Percentiles rank a stretch among this genome's conserved stretches.
phyloP scores from a whole-genome alignment of 2,888 invertebrate species.

The Macropis europaea region DNA sequence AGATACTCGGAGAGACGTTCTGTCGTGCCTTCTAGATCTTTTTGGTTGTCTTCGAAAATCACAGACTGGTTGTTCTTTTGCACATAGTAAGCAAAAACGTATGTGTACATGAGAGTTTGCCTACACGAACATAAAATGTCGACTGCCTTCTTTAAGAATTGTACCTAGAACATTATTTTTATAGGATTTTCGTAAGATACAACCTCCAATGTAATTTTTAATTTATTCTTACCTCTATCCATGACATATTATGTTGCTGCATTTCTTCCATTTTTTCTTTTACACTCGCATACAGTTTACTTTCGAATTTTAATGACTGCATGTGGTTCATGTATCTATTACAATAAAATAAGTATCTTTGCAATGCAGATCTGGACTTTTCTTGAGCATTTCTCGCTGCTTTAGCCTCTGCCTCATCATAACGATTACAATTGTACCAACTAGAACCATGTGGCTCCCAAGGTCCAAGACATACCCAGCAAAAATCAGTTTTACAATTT shows the following conservation, averaged over 20 bases:
- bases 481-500: conserved; percentile 98
- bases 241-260: conserved; percentile 99
- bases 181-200: neutral
- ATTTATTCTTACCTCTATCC: conserved; percentile 91
- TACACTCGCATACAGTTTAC: conserved; percentile 96
- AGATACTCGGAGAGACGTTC: conserved; percentile 98
- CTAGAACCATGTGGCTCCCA: conserved; percentile 99
- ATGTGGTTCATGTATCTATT: conserved; percentile 99
- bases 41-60: conserved; percentile 99
- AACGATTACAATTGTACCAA: conserved; percentile 99
- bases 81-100: conserved; percentile 99
- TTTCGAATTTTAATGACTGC: conserved; percentile 98
- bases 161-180: conserved; percentile 84
- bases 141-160: conserved; percentile 98
- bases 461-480: conserved; percentile 99
- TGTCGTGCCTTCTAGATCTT: conserved; percentile 98
- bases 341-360: conserved; percentile 98
- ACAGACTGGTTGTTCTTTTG: conserved; percentile 98
- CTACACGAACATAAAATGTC: conserved; percentile 98
- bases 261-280: conserved; percentile 99
- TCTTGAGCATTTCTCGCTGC: conserved; percentile 98
- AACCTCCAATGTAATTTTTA: neutral
- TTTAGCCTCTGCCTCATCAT: conserved; percentile 98
- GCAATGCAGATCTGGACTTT: conserved; percentile 94
- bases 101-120: conserved; percentile 99